Evolutionary conservation across 2,797 vertebrate species (phyloP).

Genomic region (Hemibagrus guttatus): DNA sequence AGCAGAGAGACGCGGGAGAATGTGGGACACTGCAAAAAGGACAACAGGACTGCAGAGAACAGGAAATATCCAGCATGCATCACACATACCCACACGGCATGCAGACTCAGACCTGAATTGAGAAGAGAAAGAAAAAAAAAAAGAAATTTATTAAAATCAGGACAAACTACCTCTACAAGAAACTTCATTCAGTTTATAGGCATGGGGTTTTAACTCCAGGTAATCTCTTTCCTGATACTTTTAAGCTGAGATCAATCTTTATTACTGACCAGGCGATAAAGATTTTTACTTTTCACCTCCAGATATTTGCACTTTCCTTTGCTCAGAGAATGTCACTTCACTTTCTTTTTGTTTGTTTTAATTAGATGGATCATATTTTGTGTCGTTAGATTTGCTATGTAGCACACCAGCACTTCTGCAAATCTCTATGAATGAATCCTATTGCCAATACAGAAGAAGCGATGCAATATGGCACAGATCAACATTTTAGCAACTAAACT

Average conservation of each 20-base stretch:
- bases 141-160: not conserved
- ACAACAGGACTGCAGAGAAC: constrained; percentile 72
- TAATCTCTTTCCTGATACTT: not conserved
- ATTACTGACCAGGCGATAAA: not conserved
- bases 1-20: constrained; percentile 73
- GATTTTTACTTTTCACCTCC: not conserved
- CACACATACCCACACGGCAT: constrained; percentile 73
- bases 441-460: not conserved
- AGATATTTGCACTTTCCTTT: not conserved
- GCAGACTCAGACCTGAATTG: constrained; percentile 73
- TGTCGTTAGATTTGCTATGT: not conserved
- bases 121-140: not conserved
- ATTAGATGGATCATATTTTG: not conserved
- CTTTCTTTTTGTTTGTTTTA: not conserved
- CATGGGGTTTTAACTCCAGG: not conserved
- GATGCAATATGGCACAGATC: not conserved
- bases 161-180: not conserved
- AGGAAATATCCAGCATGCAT: constrained; percentile 74
- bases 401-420: not conserved
- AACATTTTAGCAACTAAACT: not conserved
- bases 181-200: not conserved
- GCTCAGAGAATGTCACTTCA: not conserved
- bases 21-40: constrained; percentile 73
- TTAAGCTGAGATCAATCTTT: not conserved
- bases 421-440: not conserved